phyloP scores from a whole-genome alignment of 2,888 invertebrate species.

The Erynnis tages region DNA sequence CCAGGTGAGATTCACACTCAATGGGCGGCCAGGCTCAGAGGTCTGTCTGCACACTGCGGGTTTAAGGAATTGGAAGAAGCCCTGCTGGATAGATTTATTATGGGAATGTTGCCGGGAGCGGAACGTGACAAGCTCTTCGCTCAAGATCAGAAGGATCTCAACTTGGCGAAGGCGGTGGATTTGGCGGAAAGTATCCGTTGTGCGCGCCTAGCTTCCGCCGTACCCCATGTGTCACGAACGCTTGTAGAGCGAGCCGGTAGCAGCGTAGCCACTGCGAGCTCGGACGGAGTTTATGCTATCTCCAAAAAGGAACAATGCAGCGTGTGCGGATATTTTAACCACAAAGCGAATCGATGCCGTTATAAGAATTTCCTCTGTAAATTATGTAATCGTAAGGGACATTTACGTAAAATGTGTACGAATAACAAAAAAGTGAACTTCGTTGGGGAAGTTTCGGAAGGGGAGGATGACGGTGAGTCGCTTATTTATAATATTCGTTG shows the following conservation, averaged over 20 bases:
- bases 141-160: slow-evolving; percentile 17
- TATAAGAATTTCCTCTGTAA: slow-evolving; percentile 14
- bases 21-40: slow-evolving; percentile 22
- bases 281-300: background rate
- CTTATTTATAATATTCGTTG: slow-evolving; percentile 30
- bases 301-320: slow-evolving; percentile 32
- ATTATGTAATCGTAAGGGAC: slow-evolving; percentile 15
- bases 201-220: slow-evolving; percentile 15
- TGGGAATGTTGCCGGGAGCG: slow-evolving; percentile 23
- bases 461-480: slow-evolving; percentile 31
- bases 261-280: background rate
- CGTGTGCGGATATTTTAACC: slow-evolving; percentile 27
- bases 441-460: slow-evolving; percentile 23
- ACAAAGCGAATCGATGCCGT: slow-evolving; percentile 28
- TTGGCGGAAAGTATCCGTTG: slow-evolving; percentile 23
- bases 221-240: background rate
- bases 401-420: slow-evolving; percentile 15
- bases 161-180: slow-evolving; percentile 20
- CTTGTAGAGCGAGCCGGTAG: background rate
- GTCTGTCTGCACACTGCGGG: slow-evolving; percentile 17
- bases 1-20: slow-evolving; percentile 23
- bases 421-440: slow-evolving; percentile 15
- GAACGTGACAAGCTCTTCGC: slow-evolving; percentile 23
- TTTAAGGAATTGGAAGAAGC: slow-evolving; percentile 26
- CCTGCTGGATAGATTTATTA: slow-evolving; percentile 24